These are phyloP conservation scores for Phymatocera aterrima DNA, from an alignment of 2,888 invertebrate genomes.

Conservation along the genomic window DNA sequence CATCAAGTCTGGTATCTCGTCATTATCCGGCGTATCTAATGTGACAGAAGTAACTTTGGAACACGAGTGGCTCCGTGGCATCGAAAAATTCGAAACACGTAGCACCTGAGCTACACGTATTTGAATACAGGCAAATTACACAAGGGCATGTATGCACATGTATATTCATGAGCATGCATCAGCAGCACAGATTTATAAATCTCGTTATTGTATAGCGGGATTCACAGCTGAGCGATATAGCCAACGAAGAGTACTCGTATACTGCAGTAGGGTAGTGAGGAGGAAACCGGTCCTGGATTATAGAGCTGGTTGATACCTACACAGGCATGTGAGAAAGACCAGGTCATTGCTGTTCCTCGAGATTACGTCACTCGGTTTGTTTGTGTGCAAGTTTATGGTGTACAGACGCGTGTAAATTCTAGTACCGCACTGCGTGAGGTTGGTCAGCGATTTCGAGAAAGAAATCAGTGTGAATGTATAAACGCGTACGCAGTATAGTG, in stretches of 20 bases:
- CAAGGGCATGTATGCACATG: background rate
- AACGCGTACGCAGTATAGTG: background rate
- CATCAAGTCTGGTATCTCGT: too few species aligned
- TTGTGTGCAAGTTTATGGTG: background rate
- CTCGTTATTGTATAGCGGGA: background rate
- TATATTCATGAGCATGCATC: background rate
- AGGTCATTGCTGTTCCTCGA: slow-evolving; percentile 22
- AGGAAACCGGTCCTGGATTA: slow-evolving; percentile 34
- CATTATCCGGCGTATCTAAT: too few species aligned
- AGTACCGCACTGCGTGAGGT: slow-evolving; percentile 57
- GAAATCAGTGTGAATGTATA: background rate
- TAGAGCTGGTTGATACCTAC: background rate
- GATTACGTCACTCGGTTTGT: background rate
- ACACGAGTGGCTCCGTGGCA: too few species aligned
- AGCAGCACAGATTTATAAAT: background rate
- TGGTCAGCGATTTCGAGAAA: slow-evolving; percentile 63
- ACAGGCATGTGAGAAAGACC: slow-evolving; percentile 19
- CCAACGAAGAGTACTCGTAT: background rate
- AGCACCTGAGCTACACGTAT: too few species aligned
- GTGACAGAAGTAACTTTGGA: too few species aligned
- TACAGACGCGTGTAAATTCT: background rate
- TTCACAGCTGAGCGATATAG: slow-evolving; percentile 40
- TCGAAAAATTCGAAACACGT: too few species aligned
- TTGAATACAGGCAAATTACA: too few species aligned
- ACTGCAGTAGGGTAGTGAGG: background rate